Evolutionary conservation across 2,888 invertebrate species (phyloP), one percentile per base, ranked within the genome.

Genomic region (Trypoxylon attenuatum): DNA sequence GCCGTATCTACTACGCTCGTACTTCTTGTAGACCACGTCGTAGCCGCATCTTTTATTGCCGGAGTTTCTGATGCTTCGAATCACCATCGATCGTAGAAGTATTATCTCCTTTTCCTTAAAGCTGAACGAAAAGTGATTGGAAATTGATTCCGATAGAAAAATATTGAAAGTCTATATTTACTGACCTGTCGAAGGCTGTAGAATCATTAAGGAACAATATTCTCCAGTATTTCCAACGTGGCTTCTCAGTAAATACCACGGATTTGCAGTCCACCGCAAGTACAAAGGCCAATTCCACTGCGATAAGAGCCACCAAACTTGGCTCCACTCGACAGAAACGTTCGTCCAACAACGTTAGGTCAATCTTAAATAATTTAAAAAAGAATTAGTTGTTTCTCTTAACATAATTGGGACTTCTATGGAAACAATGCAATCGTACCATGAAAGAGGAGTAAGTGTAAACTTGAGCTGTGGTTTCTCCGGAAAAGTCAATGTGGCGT

Each of bases 281-380:
- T n/a, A 61, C 63, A 1, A 82, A 41, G 2, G 72, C 69, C 15
- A 79, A 55, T 53, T 83, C 79, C 0, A 71, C 59, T 2, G 70
- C 61, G 0, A 72, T 47, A 0, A 65, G 41, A 2, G 73, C 77
- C n/a, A 84, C 41, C 10, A 80, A 41, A 3, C 54, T 50, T 5
- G 64, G 46, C 6, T 81, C 56, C 1, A 18, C 39, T 4, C 49
- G 27, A 6, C 72, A 70, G 22, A 82, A 63, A 0, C 50, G 19
- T 8, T 80, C 77, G 45, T 78, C 70, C 2, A 84, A 42, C 38
- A 83, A 51, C 1, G 83, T 73, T 10, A 82, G 1, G 59, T 84
- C 84, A 22, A 84, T 77, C 84, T 84, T 10, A 29, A 29, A 16
- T n/a, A 3, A 15, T 38, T 21, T 10, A 43, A 21, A n/a, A 8